Evolutionary conservation across 2,797 vertebrate species (phyloP), one percentile per base, ranked within the genome.

Genomic region (Meda fulgida): DNA sequence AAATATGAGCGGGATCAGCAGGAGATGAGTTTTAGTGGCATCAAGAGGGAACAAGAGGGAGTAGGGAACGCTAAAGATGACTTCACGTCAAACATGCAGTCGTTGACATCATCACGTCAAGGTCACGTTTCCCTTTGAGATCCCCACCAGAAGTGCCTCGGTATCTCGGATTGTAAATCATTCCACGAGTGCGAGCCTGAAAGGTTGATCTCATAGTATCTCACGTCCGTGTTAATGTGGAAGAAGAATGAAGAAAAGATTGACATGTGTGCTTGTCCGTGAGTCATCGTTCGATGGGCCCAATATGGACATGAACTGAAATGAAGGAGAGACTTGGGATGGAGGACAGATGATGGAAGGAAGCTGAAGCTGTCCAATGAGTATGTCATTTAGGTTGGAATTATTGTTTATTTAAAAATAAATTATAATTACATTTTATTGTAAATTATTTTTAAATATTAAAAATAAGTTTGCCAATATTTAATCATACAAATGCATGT

Each of bases 51-150:
- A 78, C 31, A 48, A 48, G 36, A 16, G 10, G 11, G n/a, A 40
- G 34, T 7, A 31, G 40, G 9, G 14, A 53, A 19, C 0, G 5
- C 9, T 75, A 53, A 67, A 67, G 60, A 77, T 40, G 46, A 38
- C 31, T 55, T 29, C 18, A 58, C 34, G 55, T 81, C 18, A 84
- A 31, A 69, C 72, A 69, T n/a, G 46, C n/a, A 43, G 34, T 58
- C 13, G 0, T 13, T 84, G 36, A 69, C 63, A 78, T 78, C 73
- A 36, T 34, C 46, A 58, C 51, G 23, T 55, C 73, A 78, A 70
- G 75, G 73, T 78, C 73, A 78, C 18, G 26, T 58, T 78, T 84
- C 26, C 65, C 8, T 70, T 65, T 7, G n/a, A 78, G 82, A 78
- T 70, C 70, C n/a, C 36, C 63, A 10, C 18, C 73, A 78, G 82